Conservation (phyloP, 1,140 invertebrate genomes). For the Temnothorax longispinosus region DNA sequence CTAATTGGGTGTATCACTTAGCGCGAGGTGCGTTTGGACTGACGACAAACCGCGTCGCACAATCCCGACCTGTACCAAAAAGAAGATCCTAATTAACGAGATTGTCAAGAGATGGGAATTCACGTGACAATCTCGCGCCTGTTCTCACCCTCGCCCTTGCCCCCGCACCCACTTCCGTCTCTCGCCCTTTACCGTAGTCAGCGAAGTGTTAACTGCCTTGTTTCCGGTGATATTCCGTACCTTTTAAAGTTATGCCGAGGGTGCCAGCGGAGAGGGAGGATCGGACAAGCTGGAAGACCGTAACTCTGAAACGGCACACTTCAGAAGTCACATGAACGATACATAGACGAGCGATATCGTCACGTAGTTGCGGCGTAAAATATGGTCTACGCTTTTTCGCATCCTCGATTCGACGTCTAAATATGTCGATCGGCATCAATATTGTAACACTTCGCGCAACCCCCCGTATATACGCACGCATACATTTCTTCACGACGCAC, state of each 20-base stretch:
- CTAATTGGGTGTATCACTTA: slow-evolving; percentile 1
- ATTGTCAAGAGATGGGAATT: slow-evolving; percentile 79
- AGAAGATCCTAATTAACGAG: slow-evolving; percentile 76
- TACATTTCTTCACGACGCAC: neutral
- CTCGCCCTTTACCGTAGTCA: slow-evolving; percentile 69
- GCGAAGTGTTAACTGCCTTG: slow-evolving; percentile 73
- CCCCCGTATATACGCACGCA: neutral
- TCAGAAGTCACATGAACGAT: neutral
- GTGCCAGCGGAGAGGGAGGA: neutral
- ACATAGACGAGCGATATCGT: slow-evolving; percentile 22
- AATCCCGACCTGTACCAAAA: slow-evolving; percentile 13
- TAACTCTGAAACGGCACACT: slow-evolving; percentile 53
- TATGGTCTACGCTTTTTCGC: slow-evolving; percentile 29
- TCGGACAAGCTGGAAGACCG: neutral
- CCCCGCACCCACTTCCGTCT: slow-evolving; percentile 42
- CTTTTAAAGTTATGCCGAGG: slow-evolving; percentile 65
- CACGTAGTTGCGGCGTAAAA: slow-evolving; percentile 28
- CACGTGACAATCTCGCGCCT: slow-evolving; percentile 63
- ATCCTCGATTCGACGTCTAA: neutral
- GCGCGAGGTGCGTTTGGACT: neutral
- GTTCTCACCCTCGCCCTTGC: neutral
- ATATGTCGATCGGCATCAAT: slow-evolving; percentile 60
- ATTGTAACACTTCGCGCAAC: slow-evolving; percentile 43
- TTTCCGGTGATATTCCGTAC: slow-evolving; percentile 71
- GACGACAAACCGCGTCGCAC: neutral